phyloP scores from a whole-genome alignment of 2,113 vertebrate species.

The human (Homo sapiens) region DNA sequence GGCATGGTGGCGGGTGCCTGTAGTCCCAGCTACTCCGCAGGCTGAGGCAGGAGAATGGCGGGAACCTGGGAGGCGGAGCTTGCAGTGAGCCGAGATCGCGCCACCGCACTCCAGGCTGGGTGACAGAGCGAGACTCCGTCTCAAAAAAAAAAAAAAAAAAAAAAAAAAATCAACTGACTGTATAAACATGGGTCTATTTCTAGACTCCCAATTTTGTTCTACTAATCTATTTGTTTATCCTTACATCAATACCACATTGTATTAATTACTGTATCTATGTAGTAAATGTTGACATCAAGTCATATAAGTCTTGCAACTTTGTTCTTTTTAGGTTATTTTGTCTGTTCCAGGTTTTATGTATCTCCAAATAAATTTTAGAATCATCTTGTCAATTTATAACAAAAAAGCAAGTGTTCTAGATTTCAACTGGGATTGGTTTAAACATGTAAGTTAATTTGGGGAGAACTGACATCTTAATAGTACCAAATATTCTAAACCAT shows the following conservation, averaged over 20 bases:
- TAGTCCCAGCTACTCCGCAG: too few relatives aligned
- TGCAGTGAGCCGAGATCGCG: too few relatives aligned
- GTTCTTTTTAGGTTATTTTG: neutral
- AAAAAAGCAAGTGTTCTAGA: neutral
- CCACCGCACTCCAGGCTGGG: too few relatives aligned
- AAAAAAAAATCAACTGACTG: neutral
- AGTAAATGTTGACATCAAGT: conserved; percentile 3
- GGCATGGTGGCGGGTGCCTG: too few relatives aligned
- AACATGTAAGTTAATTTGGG: neutral
- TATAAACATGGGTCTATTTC: neutral
- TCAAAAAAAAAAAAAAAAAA: too few relatives aligned
- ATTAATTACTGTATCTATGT: neutral
- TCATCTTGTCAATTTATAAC: neutral
- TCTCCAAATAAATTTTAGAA: conserved; percentile 45
- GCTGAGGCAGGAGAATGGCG: too few relatives aligned
- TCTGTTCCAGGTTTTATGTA: neutral
- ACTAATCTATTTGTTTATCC: neutral
- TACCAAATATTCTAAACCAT: neutral
- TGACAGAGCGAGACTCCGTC: too few relatives aligned
- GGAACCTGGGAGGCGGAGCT: too few relatives aligned
- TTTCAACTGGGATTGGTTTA: neutral
- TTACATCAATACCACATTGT: neutral
- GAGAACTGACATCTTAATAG: neutral
- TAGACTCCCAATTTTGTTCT: neutral
- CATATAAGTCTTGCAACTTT: neutral